These are phyloP conservation scores for Erebia epiphron DNA, from an alignment of 2,888 invertebrate species.

Conservation along the genomic window DNA sequence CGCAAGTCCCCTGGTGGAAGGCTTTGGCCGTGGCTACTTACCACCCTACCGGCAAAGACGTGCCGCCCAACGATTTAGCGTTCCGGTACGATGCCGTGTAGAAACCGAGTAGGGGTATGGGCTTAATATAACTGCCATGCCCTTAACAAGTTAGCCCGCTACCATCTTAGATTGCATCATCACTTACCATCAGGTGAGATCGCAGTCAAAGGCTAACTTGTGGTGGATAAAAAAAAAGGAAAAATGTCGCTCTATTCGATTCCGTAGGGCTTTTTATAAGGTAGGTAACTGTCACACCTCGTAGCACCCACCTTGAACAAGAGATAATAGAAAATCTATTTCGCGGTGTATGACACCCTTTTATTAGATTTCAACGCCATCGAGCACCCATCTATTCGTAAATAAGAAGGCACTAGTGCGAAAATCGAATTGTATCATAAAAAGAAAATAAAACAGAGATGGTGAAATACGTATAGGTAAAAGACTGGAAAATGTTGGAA, in stretches of 20 bases:
- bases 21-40: too few species aligned
- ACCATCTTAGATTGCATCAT: too few species aligned
- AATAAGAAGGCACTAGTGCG: slow-evolving; percentile 51
- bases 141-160: too few species aligned
- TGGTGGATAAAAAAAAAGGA: too few species aligned
- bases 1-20: too few species aligned
- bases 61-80: too few species aligned
- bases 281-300: not conserved
- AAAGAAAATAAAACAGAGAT: slow-evolving; percentile 38
- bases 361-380: slow-evolving; percentile 57
- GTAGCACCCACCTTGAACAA: not conserved
- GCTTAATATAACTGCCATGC: too few species aligned
- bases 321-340: slow-evolving; percentile 52
- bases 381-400: slow-evolving; percentile 55
- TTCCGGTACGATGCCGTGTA: too few species aligned
- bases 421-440: slow-evolving; percentile 53
- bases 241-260: not conserved
- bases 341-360: slow-evolving; percentile 47
- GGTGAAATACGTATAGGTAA: not conserved
- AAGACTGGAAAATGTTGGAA: not conserved
- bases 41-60: too few species aligned
- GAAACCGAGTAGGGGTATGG: too few species aligned
- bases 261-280: not conserved
- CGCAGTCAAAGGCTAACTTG: too few species aligned
- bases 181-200: too few species aligned